These are phyloP conservation scores for Homalodisca vitripennis DNA, from an alignment of 1,140 invertebrate species.

Conservation along the genomic window DNA sequence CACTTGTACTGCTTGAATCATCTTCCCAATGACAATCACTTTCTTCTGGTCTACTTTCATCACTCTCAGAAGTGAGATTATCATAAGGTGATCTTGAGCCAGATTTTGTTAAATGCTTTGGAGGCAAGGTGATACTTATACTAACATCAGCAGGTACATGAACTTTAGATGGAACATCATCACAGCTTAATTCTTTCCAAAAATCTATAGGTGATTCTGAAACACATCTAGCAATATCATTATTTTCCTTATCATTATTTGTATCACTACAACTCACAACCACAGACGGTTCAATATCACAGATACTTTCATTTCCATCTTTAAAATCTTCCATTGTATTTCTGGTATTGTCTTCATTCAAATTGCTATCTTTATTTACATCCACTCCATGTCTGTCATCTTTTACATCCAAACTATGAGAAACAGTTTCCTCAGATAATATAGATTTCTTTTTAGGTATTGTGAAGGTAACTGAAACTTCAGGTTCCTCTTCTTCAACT, in stretches of 20 bases:
- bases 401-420: too few relatives aligned
- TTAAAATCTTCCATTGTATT: background rate
- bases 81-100: constrained; percentile 21
- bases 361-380: too few relatives aligned
- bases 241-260: background rate
- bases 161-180: constrained; percentile 24
- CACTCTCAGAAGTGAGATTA: constrained; percentile 28
- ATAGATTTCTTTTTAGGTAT: constrained; percentile 21
- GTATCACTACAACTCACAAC: constrained; percentile 2
- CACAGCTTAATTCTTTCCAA: constrained; percentile 39
- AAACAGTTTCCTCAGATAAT: background rate
- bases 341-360: background rate
- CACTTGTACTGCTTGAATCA: constrained; percentile 44
- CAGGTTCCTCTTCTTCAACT: constrained; percentile 30
- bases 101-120: constrained; percentile 8
- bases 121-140: constrained; percentile 7
- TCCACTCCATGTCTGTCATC: too few relatives aligned
- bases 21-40: constrained; percentile 41
- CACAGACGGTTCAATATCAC: constrained; percentile 13
- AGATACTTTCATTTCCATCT: background rate
- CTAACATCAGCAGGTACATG: constrained; percentile 9
- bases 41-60: constrained; percentile 36
- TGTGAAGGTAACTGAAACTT: constrained; percentile 27
- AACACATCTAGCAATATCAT: background rate
- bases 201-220: constrained; percentile 40